These are phyloP conservation scores for Ennomos erosarius DNA, from an alignment of 2,888 invertebrate species.

Conservation along the genomic window DNA sequence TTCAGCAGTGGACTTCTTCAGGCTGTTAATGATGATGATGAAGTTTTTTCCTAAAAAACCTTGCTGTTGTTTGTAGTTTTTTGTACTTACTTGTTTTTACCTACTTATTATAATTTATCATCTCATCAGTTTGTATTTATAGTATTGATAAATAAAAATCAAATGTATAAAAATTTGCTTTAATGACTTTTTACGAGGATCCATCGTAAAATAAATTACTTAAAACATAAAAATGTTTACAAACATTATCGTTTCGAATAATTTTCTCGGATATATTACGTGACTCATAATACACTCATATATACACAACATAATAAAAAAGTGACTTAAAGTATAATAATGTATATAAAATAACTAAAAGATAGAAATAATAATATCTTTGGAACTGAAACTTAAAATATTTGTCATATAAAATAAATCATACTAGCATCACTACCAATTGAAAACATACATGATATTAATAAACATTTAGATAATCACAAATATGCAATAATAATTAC, in stretches of 20 bases:
- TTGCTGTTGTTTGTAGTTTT: too few species aligned
- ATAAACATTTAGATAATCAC: constrained; percentile 31
- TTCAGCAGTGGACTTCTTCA: too few species aligned
- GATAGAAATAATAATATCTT: constrained; percentile 69
- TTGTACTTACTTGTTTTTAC: too few species aligned
- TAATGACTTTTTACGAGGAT: constrained; percentile 62
- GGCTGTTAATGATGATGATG: too few species aligned
- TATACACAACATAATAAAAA: constrained; percentile 58
- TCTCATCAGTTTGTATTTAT: too few species aligned
- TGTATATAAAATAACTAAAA: constrained; percentile 52
- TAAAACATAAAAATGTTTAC: constrained; percentile 41
- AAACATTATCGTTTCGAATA: constrained; percentile 47
- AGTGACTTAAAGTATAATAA: constrained; percentile 42
- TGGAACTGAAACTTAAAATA: constrained; percentile 63
- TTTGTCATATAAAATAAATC: constrained; percentile 55
- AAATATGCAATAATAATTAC: constrained; percentile 37
- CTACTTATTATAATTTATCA: too few species aligned
- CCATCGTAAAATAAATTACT: constrained; percentile 62
- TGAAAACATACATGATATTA: constrained; percentile 23
- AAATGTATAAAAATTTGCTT: constrained; percentile 41
- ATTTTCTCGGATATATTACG: constrained; percentile 56
- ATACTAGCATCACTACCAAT: constrained; percentile 34
- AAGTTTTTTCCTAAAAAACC: too few species aligned
- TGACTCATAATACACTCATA: constrained; percentile 61
- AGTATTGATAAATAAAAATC: constrained; percentile 12